phyloP scores from a whole-genome alignment of 2,888 invertebrate genomes.

The Trichogramma dendrolimi region DNA sequence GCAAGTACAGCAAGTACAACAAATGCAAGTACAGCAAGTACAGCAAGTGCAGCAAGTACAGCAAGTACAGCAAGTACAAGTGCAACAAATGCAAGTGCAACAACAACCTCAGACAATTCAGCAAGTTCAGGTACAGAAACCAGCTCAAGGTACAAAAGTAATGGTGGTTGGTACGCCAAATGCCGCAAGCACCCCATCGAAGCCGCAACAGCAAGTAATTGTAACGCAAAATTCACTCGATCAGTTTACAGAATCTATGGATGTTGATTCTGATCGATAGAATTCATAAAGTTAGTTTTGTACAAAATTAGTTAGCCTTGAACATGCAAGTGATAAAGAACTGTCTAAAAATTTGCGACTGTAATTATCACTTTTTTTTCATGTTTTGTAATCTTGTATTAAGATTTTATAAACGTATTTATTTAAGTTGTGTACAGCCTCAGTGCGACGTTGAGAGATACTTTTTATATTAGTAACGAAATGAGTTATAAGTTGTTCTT shows the following conservation, averaged over 20 bases:
- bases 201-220: slow-evolving; percentile 43
- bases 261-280: slow-evolving; percentile 32
- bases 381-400: too few species aligned
- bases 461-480: slow-evolving; percentile 7
- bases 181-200: slow-evolving; percentile 19
- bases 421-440: slow-evolving; percentile 20
- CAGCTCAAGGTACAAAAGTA: slow-evolving; percentile 52
- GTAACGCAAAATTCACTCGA: slow-evolving; percentile 43
- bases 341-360: too few species aligned
- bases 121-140: slow-evolving; percentile 26
- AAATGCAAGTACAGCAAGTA: slow-evolving; percentile 4
- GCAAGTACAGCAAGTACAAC: slow-evolving; percentile 17
- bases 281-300: slow-evolving; percentile 21
- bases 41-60: too few species aligned
- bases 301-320: not conserved
- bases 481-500: slow-evolving; percentile 4
- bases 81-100: slow-evolving; percentile 19
- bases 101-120: slow-evolving; percentile 3
- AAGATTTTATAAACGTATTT: slow-evolving; percentile 8
- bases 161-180: slow-evolving; percentile 55
- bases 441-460: slow-evolving; percentile 14
- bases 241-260: slow-evolving; percentile 39
- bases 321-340: too few species aligned
- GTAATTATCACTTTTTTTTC: too few species aligned
- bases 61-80: too few species aligned